Evolutionary conservation across 2,113 vertebrate genomes (phyloP), one percentile per base, ranked within the genome.

Genomic region (Brienomyrus brachyistius): DNA sequence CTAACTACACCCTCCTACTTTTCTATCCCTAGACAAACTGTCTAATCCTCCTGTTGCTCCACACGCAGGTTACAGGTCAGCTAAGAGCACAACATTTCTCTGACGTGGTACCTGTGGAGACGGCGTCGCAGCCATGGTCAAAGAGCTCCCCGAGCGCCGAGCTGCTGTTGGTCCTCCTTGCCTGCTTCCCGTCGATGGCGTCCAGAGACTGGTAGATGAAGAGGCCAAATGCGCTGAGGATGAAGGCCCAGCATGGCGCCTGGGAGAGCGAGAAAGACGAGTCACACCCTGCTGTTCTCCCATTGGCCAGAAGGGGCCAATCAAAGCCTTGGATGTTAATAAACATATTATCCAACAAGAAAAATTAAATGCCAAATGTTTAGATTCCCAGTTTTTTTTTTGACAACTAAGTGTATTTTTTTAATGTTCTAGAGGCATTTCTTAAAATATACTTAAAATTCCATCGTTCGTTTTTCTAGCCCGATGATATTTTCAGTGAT

Each of bases 161-260:
- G 92, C 97, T 98, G 92, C 95, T 98, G 90, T 99, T 99, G 50
- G 98, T 99, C 93, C 98, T 97, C 94, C 98, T 94, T 50, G 98
- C 98, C 95, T 99, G 98, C 93, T 99, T 99, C 91, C 98, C 98
- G 86, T 99, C 98, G 89, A 99, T 97, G 88, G 98, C 98, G 89
- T 99, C 98, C 94, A 99, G 95, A 88, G 98, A 98, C 94, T 99
- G 98, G 94, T 99, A 99, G 93, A 97, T 92, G 94, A 99, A 98
- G 87, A 99, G 97, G 88, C 98, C 98, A 91, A 99, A 10, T 0
- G 97, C 97, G 50, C 97, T 96, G 86, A 97, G 92, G 88, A 99
- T 62, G 91, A 96, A 98, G n/a, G 96, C 95, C 98, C 98, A 99
- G 54, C 93, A 91, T 52, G 98, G 98, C 91, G 97, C 98, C 98